A percentile compares a stretch with the other conserved stretches of the same genome.
Conservation (phyloP, 2,797 vertebrate genomes). For the Dendrocincla tyrannina region DNA sequence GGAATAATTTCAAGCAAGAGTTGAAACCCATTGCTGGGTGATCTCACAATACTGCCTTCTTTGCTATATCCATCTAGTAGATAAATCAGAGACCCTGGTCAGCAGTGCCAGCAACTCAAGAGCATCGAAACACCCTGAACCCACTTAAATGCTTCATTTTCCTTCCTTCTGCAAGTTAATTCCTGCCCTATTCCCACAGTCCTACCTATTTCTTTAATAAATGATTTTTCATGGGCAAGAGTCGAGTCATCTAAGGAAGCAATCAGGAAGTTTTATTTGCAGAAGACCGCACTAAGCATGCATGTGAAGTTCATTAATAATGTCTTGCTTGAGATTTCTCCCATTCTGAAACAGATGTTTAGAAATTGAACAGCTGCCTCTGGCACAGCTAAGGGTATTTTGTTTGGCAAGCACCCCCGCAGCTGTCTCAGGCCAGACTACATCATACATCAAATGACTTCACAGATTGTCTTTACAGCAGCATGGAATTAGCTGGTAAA, state of each 20-base stretch:
- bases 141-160: background rate
- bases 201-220: background rate
- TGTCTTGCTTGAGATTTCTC: conserved; percentile 15
- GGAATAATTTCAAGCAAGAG: background rate
- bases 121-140: background rate
- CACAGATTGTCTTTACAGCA: conserved; percentile 46
- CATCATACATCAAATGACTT: conserved; percentile 52
- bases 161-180: background rate
- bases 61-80: background rate
- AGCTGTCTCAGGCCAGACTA: conserved; percentile 36
- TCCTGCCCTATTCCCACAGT: background rate
- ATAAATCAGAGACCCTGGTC: background rate
- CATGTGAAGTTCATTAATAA: conserved; percentile 43
- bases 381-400: conserved; percentile 60
- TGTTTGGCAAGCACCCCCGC: conserved; percentile 37
- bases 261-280: conserved; percentile 16
- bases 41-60: background rate
- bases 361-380: conserved; percentile 48
- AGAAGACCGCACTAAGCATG: background rate
- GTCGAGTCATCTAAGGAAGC: background rate
- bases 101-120: background rate
- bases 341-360: conserved; percentile 48
- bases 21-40: background rate
- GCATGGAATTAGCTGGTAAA: conserved; percentile 31
- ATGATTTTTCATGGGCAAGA: background rate